Percentiles rank a stretch among this genome's conserved stretches.
phyloP scores from a whole-genome alignment of 2,797 vertebrate genomes.

The Acanthopagrus latus region DNA sequence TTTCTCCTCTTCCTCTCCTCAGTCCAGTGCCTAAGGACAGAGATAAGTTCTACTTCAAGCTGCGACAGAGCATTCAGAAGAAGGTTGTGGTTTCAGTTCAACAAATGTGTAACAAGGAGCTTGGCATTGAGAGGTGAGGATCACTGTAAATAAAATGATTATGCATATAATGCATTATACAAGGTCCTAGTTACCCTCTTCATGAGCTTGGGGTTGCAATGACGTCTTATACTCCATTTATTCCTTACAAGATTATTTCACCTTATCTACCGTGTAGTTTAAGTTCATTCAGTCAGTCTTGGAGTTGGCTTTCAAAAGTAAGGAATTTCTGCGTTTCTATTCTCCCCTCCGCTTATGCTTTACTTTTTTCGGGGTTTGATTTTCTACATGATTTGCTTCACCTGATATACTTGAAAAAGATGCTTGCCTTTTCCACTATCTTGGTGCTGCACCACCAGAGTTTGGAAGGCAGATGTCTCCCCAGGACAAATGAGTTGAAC shows the following conservation, averaged over 20 bases:
- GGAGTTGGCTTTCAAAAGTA: not conserved
- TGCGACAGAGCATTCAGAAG: conserved; percentile 95
- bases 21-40: conserved; percentile 98
- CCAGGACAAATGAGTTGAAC: conserved; percentile 15
- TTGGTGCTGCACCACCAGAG: not conserved
- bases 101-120: conserved; percentile 94
- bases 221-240: not conserved
- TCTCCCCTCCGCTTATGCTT: not conserved
- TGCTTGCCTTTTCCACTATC: not conserved
- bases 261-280: not conserved
- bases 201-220: too few relatives aligned
- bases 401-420: not conserved
- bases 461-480: conserved; percentile 1
- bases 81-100: conserved; percentile 95
- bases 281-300: not conserved
- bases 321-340: not conserved
- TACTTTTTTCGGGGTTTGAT: not conserved
- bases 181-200: not conserved
- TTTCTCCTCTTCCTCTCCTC: conserved; percentile 10
- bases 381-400: not conserved
- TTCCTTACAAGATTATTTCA: not conserved
- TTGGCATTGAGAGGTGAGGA: conserved; percentile 95
- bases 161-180: not conserved
- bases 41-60: conserved; percentile 97
- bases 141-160: not conserved